A percentile compares a stretch with the other conserved stretches of the same genome.
These are phyloP conservation scores for Torymus aiolomorphi DNA, from an alignment of 2,888 invertebrate species.

Conservation along the genomic window DNA sequence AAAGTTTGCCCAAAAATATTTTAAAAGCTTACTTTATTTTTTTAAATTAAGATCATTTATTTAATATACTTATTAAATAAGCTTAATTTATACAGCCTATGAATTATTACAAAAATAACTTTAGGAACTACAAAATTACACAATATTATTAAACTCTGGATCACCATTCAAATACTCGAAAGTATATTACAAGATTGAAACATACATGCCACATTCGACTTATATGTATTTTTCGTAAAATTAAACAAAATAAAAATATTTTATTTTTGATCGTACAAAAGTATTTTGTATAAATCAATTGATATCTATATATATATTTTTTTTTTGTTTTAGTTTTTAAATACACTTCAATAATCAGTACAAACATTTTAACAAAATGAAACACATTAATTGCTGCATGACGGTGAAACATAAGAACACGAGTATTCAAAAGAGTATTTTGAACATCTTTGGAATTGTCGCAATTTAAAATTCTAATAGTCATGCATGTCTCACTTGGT, in stretches of 20 bases:
- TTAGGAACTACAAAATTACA: too few relatives aligned
- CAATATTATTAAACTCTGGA: not conserved
- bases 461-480: slow-evolving; percentile 29
- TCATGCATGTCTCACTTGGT: slow-evolving; percentile 14
- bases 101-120: not conserved
- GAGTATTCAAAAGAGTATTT: slow-evolving; percentile 50
- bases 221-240: too few relatives aligned
- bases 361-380: slow-evolving; percentile 11
- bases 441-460: slow-evolving; percentile 54
- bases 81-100: slow-evolving; percentile 10
- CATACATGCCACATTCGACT: not conserved
- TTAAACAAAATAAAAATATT: slow-evolving; percentile 31
- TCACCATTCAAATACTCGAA: slow-evolving; percentile 26
- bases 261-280: slow-evolving; percentile 36
- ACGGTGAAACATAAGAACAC: slow-evolving; percentile 35
- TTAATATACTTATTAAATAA: not conserved
- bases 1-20: slow-evolving; percentile 11
- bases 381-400: slow-evolving; percentile 7
- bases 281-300: slow-evolving; percentile 25
- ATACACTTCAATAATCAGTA: not conserved
- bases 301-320: not conserved
- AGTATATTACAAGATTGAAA: slow-evolving; percentile 15
- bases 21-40: not conserved
- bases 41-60: not conserved
- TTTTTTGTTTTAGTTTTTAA: slow-evolving; percentile 5